These are phyloP conservation scores for Carposina sasakii DNA, from an alignment of 1,140 invertebrate species.

Conservation along the genomic window DNA sequence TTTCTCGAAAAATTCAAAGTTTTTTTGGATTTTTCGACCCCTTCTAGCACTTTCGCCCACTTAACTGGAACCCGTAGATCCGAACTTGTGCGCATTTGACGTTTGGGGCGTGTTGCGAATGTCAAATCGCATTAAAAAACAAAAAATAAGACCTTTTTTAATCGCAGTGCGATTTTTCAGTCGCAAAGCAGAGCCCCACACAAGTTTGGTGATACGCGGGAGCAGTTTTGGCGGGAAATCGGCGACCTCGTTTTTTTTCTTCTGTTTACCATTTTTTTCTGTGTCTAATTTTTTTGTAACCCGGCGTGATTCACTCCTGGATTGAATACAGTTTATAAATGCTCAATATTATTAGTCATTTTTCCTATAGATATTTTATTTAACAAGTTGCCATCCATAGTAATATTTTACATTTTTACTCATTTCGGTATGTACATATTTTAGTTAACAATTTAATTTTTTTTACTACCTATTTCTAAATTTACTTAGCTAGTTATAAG, in stretches of 20 bases:
- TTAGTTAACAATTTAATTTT: too few relatives aligned
- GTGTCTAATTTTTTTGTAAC: conserved; percentile 12
- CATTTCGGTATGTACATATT: too few relatives aligned
- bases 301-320: too few relatives aligned
- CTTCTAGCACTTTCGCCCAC: conserved; percentile 45
- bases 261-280: conserved; percentile 4
- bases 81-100: conserved; percentile 63
- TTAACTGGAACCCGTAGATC: conserved; percentile 70
- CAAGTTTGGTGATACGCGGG: conserved; percentile 71
- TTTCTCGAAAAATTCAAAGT: neutral
- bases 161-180: conserved; percentile 4
- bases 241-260: conserved; percentile 35
- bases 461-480: too few relatives aligned
- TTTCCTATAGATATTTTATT: too few relatives aligned
- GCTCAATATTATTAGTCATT: too few relatives aligned
- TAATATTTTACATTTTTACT: too few relatives aligned
- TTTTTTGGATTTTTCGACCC: neutral
- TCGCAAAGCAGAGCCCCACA: conserved; percentile 42
- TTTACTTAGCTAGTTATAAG: too few relatives aligned
- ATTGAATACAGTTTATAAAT: too few relatives aligned
- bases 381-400: too few relatives aligned
- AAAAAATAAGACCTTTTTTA: neutral
- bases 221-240: conserved; percentile 65
- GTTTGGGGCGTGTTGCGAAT: conserved; percentile 41
- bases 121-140: conserved; percentile 11